phyloP scores from a whole-genome alignment of 1,140 invertebrate species.

The Ephestia elutella region DNA sequence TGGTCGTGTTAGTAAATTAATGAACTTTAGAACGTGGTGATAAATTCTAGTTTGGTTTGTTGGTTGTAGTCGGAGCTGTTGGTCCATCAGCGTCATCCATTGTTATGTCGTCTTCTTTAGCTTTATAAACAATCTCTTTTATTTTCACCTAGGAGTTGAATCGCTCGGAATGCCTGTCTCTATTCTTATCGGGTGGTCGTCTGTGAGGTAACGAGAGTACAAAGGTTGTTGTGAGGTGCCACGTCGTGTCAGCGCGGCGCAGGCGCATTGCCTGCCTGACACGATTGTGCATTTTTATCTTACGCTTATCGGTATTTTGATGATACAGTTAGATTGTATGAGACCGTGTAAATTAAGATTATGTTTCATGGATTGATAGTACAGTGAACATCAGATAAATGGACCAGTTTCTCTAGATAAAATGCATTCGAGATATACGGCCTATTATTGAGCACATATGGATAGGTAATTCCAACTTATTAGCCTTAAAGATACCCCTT shows the following conservation, averaged over 20 bases:
- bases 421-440: too few species aligned
- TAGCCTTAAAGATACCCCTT: too few species aligned
- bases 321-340: slow-evolving; percentile 20
- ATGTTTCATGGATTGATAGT: background rate
- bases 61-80: slow-evolving; percentile 28
- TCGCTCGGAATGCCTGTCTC: slow-evolving; percentile 63
- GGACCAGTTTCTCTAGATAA: slow-evolving; percentile 15
- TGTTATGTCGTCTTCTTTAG: slow-evolving; percentile 65
- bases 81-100: slow-evolving; percentile 63
- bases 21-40: slow-evolving; percentile 59
- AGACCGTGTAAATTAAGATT: slow-evolving; percentile 13
- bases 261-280: slow-evolving; percentile 41
- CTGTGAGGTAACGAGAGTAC: slow-evolving; percentile 51
- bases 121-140: slow-evolving; percentile 72
- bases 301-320: slow-evolving; percentile 19
- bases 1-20: slow-evolving; percentile 58
- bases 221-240: slow-evolving; percentile 66
- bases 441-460: too few species aligned
- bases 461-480: slow-evolving; percentile 15
- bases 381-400: too few species aligned
- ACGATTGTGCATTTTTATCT: slow-evolving; percentile 41
- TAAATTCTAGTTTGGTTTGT: slow-evolving; percentile 59
- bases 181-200: slow-evolving; percentile 70
- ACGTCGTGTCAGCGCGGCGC: slow-evolving; percentile 48
- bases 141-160: slow-evolving; percentile 70